These are phyloP conservation scores for Drosophila ironensis DNA, from an alignment of 1,140 invertebrate species.

Conservation along the genomic window DNA sequence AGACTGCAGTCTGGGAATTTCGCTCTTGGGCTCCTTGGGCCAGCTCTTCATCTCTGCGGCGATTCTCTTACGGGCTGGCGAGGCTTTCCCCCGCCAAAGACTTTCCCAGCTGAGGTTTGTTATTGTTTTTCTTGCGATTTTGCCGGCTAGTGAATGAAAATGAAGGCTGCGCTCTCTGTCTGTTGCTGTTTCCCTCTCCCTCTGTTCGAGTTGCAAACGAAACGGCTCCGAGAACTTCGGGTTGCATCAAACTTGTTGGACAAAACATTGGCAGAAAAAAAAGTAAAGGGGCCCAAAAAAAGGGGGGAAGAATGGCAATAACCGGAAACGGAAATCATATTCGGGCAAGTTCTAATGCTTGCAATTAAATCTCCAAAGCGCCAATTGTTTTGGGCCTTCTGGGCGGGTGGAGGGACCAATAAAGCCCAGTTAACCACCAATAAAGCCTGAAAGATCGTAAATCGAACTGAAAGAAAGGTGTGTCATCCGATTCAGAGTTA, in stretches of 20 bases:
- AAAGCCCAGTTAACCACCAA: no score
- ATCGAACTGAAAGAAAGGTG: slow-evolving; percentile 65
- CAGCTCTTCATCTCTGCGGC: slow-evolving; percentile 12
- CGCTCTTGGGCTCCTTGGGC: slow-evolving; percentile 8
- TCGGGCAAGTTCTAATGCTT: slow-evolving; percentile 56
- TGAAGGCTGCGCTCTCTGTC: slow-evolving; percentile 23
- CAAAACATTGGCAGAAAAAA: background rate
- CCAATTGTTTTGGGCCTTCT: slow-evolving; percentile 57
- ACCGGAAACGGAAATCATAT: slow-evolving; percentile 67
- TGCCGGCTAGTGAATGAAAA: slow-evolving; percentile 74
- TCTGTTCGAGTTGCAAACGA: slow-evolving; percentile 28
- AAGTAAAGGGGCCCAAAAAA: background rate
- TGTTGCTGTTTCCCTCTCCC: background rate
- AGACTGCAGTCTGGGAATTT: slow-evolving; percentile 46
- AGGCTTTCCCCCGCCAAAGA: background rate
- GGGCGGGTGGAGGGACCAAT: no score
- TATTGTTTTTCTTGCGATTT: slow-evolving; percentile 73
- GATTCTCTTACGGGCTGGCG: slow-evolving; percentile 56
- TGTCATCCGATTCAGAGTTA: slow-evolving; percentile 65
- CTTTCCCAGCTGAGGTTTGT: slow-evolving; percentile 74
- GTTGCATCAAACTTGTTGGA: slow-evolving; percentile 63
- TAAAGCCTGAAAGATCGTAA: no score
- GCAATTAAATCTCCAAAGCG: slow-evolving; percentile 38
- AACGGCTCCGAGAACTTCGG: slow-evolving; percentile 56
- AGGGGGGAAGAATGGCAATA: slow-evolving; percentile 7